A percentile compares a stretch with the other conserved stretches of the same genome.
Conservation (phyloP, 1,140 invertebrate genomes). For the Maconellicoccus hirsutus region DNA sequence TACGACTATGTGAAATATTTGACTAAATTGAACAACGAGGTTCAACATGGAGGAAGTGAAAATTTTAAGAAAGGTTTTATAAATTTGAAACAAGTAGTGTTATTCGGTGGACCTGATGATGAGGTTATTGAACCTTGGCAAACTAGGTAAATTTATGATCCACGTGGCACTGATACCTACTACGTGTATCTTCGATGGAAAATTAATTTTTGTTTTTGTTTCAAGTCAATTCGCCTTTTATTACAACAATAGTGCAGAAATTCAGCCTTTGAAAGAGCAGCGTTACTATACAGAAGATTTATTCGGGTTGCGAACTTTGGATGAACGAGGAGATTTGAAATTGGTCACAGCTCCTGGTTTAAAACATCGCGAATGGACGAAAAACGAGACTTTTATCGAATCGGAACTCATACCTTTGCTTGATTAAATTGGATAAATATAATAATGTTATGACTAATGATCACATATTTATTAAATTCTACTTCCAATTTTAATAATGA, state of each 20-base stretch:
- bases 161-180: too few relatives aligned
- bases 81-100: constrained; percentile 59
- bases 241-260: background rate
- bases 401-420: background rate
- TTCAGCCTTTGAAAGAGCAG: background rate
- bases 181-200: too few relatives aligned
- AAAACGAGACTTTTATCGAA: constrained; percentile 13
- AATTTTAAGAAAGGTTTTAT: constrained; percentile 45
- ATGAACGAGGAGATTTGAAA: background rate
- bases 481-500: background rate
- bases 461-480: background rate
- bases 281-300: background rate
- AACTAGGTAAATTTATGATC: constrained; percentile 52
- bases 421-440: background rate
- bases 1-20: constrained; percentile 63
- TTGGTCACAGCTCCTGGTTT: constrained; percentile 40
- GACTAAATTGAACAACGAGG: constrained; percentile 60
- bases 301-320: constrained; percentile 15
- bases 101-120: constrained; percentile 86
- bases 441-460: background rate
- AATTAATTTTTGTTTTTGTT: background rate
- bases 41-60: background rate
- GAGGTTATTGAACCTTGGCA: constrained; percentile 89
- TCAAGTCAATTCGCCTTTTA: constrained; percentile 22
- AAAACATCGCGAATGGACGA: constrained; percentile 34